Evolutionary conservation across 2,888 invertebrate genomes (phyloP).

Genomic region (Eilema sororculum): DNA sequence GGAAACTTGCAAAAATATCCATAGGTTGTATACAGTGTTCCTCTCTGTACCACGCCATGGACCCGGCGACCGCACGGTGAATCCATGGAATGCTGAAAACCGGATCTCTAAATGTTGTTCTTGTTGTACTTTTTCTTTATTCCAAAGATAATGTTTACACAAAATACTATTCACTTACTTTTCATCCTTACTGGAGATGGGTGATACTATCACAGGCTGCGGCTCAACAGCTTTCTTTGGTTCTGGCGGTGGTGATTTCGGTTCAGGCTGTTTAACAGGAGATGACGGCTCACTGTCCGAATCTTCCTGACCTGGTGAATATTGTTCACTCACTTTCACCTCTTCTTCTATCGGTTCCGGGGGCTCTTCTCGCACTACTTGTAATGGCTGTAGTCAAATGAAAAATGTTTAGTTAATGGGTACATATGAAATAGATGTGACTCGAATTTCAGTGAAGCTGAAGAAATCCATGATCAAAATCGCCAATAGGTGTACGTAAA

Average conservation of each 20-base stretch:
- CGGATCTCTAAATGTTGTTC: too few relatives aligned
- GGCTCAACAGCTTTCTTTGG: neutral
- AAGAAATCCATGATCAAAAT: too few relatives aligned
- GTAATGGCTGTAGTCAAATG: slow-evolving; percentile 18
- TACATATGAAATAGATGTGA: neutral
- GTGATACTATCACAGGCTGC: neutral
- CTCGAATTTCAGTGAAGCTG: too few relatives aligned
- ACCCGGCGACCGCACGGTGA: too few relatives aligned
- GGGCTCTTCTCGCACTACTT: slow-evolving; percentile 66
- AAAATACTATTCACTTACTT: slow-evolving; percentile 8
- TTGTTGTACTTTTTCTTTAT: too few relatives aligned
- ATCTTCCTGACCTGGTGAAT: slow-evolving; percentile 57
- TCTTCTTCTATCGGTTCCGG: slow-evolving; percentile 70
- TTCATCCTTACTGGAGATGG: neutral
- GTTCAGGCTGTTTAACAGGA: slow-evolving; percentile 22
- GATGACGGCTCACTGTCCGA: slow-evolving; percentile 46
- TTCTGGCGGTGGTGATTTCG: neutral
- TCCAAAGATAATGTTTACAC: too few relatives aligned
- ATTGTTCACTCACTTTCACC: slow-evolving; percentile 52
- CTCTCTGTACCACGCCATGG: too few relatives aligned
- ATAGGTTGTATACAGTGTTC: too few relatives aligned
- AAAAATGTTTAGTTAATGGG: neutral
- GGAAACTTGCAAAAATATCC: too few relatives aligned
- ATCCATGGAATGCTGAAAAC: too few relatives aligned
- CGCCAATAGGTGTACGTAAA: too few relatives aligned